These are phyloP conservation scores for Lycocerus yunnanus DNA, from an alignment of 2,888 invertebrate species.

Conservation along the genomic window DNA sequence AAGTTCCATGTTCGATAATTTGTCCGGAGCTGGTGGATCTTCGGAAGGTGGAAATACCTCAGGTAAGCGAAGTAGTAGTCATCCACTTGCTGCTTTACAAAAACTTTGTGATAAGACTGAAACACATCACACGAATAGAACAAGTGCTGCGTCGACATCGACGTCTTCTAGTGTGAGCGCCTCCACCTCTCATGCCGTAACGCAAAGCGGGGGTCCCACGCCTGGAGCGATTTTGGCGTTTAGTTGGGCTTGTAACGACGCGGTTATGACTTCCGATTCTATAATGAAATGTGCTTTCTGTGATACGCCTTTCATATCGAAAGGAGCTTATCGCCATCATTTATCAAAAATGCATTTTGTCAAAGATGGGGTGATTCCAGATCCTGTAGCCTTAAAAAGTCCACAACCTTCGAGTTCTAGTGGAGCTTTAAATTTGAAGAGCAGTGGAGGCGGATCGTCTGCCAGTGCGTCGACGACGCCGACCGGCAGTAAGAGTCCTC, in stretches of 20 bases:
- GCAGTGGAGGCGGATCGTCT: constrained; percentile 39
- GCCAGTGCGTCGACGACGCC: constrained; percentile 28
- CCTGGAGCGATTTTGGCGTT: constrained; percentile 87
- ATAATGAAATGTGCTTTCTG: constrained; percentile 95
- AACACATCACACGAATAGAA: constrained; percentile 65
- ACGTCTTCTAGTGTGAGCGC: constrained; percentile 44
- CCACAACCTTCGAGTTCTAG: constrained; percentile 47
- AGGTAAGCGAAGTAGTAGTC: constrained; percentile 74
- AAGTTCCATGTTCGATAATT: constrained; percentile 88
- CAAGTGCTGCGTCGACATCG: constrained; percentile 41
- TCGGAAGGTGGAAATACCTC: constrained; percentile 58
- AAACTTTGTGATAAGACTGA: constrained; percentile 96
- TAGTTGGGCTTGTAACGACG: constrained; percentile 94
- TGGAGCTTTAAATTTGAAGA: constrained; percentile 36
- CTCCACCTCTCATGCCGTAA: constrained; percentile 45
- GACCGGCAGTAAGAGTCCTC: constrained; percentile 51
- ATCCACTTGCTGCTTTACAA: constrained; percentile 92
- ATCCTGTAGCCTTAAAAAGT: constrained; percentile 67
- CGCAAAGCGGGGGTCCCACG: constrained; percentile 58
- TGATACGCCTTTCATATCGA: constrained; percentile 94
- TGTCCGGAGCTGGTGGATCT: constrained; percentile 64
- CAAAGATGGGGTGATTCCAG: constrained; percentile 85
- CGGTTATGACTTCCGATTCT: constrained; percentile 82
- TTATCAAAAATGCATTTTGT: constrained; percentile 95
- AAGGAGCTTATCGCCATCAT: constrained; percentile 96